Evolutionary conservation across 2,888 invertebrate species (phyloP), one percentile per base, ranked within the genome.

Genomic region (Zhengitettix transpicula): DNA sequence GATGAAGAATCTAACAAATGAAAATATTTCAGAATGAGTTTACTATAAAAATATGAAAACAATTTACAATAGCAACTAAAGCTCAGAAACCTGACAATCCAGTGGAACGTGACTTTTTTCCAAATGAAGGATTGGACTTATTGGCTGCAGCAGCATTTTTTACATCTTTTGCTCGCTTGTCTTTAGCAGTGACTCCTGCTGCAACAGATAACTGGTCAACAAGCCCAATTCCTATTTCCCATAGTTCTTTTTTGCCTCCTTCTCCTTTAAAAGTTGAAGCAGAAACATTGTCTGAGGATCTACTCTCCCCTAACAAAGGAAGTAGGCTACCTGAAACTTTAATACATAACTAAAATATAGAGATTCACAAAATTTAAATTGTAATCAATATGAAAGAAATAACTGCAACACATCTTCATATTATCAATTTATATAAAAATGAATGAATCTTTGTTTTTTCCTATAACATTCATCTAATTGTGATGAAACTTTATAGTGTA

Each of bases 151-250:
- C 59, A 69, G 65, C 54, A 71, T 89, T 84, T 73, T 88, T 84
- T 57, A 84, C 83, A 74, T 89, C 89, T 72, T 91, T 92, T 63
- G 86, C 83, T 54, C 92, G 80, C 72, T 92, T 92, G 73, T 92
- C 92, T 74, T 92, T 91, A 58, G 91, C 91, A 16, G 88, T 87
- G 63, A 87, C 85, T 57, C 87, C 90, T 56, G 92, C 91, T 11
- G 89, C 89, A 60, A 90, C 83, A 66, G 87, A 87, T n/a, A 89
- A 71, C 61, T 79, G 75, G 62, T 78, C 78, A 65, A 81, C 75
- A 59, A 77, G 57, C 12, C 63, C 64, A 16, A 64, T 55, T 11
- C 63, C 65, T n/a, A 63, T 52, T 41, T 64, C 62, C 62, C 64
- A 62, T 14, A 62, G 41, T 47, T 62, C 64, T 47, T 64, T 64